Conservation (phyloP, 2,888 invertebrate species). For the Carcina quercana region DNA sequence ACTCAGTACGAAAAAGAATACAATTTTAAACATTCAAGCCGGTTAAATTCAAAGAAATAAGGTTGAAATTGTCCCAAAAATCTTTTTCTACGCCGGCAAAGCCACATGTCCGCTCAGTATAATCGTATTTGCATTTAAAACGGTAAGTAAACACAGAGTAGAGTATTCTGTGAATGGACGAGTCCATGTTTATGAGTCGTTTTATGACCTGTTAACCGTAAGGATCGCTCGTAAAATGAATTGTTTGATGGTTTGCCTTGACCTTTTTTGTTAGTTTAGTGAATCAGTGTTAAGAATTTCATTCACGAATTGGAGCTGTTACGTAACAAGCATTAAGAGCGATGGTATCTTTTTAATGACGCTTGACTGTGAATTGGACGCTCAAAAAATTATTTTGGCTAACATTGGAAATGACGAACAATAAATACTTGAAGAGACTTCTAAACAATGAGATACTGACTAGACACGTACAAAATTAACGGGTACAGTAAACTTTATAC, state of each 20-base stretch:
- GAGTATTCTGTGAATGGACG: conserved; percentile 63
- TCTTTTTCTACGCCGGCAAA: conserved; percentile 33
- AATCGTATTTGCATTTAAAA: conserved; percentile 69
- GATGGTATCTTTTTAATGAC: no score
- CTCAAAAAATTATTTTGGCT: no score
- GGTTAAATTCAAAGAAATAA: conserved; percentile 20
- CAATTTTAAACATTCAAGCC: conserved; percentile 24
- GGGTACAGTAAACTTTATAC: conserved; percentile 27
- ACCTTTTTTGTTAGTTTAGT: conserved; percentile 31
- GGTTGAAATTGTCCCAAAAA: conserved; percentile 29
- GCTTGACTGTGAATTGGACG: no score
- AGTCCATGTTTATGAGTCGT: conserved; percentile 59
- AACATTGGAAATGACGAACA: no score
- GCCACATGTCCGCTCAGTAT: conserved; percentile 41
- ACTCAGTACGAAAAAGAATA: no score
- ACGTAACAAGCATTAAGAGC: no score
- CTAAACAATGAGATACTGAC: conserved; percentile 11
- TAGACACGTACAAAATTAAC: conserved; percentile 21
- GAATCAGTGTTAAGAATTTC: conserved; percentile 22
- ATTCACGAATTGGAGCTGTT: conserved; percentile 25
- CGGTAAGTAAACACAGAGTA: conserved; percentile 61
- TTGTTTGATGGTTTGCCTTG: conserved; percentile 44
- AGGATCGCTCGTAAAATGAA: conserved; percentile 67
- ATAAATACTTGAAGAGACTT: no score
- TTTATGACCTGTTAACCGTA: conserved; percentile 70